Evolutionary conservation across 2,888 invertebrate species (phyloP).

Genomic region (Pseudococcus viburni): DNA sequence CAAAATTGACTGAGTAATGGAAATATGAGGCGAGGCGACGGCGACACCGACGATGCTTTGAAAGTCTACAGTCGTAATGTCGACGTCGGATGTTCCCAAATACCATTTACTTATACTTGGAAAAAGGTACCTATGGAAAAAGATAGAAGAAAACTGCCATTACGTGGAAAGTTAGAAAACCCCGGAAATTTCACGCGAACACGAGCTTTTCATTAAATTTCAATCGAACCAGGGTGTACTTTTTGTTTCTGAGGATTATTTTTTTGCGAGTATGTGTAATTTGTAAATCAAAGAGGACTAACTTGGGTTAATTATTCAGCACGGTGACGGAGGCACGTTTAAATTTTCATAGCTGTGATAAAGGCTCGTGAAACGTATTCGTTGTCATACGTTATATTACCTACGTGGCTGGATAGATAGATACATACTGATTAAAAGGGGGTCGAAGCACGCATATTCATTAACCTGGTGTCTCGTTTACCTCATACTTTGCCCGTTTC

Average conservation of each 20-base stretch:
- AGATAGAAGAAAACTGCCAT: neutral
- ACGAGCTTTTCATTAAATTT: constrained; percentile 26
- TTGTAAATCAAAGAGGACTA: neutral
- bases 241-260: neutral
- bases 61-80: neutral
- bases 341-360: neutral
- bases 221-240: neutral
- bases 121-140: neutral
- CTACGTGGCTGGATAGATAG: neutral
- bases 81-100: neutral
- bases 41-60: neutral
- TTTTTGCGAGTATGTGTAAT: neutral
- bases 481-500: neutral
- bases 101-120: neutral
- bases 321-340: neutral
- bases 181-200: neutral
- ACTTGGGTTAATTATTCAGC: constrained; percentile 18
- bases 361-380: neutral
- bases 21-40: neutral
- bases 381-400: neutral
- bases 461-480: neutral
- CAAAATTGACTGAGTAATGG: neutral
- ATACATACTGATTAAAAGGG: constrained; percentile 16
- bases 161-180: neutral
- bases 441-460: constrained; percentile 9